phyloP scores from a whole-genome alignment of 2,797 vertebrate species.

The Chloroceryle inda region DNA sequence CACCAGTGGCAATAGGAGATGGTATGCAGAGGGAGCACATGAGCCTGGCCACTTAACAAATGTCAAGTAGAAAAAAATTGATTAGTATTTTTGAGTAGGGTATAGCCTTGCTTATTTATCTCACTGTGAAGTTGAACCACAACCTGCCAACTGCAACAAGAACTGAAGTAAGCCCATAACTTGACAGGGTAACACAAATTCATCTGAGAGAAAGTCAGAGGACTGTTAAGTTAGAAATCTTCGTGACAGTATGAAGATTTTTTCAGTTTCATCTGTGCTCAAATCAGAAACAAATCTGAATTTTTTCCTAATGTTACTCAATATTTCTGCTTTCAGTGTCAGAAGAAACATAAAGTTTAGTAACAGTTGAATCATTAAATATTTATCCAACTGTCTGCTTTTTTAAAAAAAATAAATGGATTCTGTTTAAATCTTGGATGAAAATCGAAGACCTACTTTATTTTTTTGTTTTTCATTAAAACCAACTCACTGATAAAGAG shows the following conservation, averaged over 20 bases:
- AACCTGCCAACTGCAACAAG: background rate
- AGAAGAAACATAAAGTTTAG: background rate
- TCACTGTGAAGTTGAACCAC: background rate
- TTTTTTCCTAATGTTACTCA: background rate
- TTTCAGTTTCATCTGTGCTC: background rate
- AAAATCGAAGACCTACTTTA: background rate
- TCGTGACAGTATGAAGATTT: fast-evolving
- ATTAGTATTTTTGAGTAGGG: background rate
- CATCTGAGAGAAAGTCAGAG: background rate
- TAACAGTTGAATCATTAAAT: background rate
- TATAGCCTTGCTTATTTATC: background rate
- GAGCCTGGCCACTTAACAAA: background rate
- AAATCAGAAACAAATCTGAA: background rate
- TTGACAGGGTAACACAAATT: background rate
- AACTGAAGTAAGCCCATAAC: fast-evolving
- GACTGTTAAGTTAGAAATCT: background rate
- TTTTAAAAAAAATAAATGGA: background rate
- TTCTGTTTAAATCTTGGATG: background rate
- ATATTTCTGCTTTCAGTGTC: background rate
- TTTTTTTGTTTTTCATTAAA: background rate
- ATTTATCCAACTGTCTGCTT: background rate
- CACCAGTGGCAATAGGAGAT: background rate
- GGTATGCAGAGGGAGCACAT: background rate
- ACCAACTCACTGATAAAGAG: background rate
- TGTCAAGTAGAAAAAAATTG: background rate